Conservation (phyloP, 1,140 invertebrate species). For the Gonatopus flavifemur region DNA sequence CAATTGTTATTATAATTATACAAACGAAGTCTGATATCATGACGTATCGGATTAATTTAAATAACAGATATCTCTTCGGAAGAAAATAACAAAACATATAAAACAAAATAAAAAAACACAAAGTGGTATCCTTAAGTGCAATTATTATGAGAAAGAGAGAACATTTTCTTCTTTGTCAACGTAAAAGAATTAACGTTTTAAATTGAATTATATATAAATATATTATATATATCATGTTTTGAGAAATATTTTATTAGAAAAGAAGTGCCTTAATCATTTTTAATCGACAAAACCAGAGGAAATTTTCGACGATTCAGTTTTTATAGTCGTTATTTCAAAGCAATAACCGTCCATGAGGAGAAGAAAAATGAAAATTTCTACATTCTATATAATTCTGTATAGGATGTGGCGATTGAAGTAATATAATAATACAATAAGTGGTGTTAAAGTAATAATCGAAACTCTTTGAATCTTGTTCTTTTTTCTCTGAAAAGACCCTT, state of each 20-base stretch:
- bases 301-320: constrained; percentile 18
- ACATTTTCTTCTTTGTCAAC: constrained; percentile 10
- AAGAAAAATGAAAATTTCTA: constrained; percentile 18
- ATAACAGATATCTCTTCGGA: constrained; percentile 20
- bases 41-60: constrained; percentile 45
- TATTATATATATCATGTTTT: neutral
- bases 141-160: constrained; percentile 14
- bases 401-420: no score
- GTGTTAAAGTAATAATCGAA: no score
- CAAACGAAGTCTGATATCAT: constrained; percentile 44
- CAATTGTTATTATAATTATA: no score
- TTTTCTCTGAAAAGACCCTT: no score
- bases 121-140: constrained; percentile 32
- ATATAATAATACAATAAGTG: no score
- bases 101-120: constrained; percentile 14
- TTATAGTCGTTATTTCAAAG: constrained; percentile 39
- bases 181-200: constrained; percentile 14
- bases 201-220: constrained; percentile 6
- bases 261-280: constrained; percentile 39
- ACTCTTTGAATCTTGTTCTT: no score
- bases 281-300: constrained; percentile 32
- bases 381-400: constrained; percentile 12
- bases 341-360: constrained; percentile 52
- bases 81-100: constrained; percentile 14
- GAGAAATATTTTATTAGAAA: constrained; percentile 28